Percentiles rank a stretch among this genome's conserved stretches.
These are phyloP conservation scores for Andrena camellia DNA, from an alignment of 2,888 invertebrate genomes.

Conservation along the genomic window DNA sequence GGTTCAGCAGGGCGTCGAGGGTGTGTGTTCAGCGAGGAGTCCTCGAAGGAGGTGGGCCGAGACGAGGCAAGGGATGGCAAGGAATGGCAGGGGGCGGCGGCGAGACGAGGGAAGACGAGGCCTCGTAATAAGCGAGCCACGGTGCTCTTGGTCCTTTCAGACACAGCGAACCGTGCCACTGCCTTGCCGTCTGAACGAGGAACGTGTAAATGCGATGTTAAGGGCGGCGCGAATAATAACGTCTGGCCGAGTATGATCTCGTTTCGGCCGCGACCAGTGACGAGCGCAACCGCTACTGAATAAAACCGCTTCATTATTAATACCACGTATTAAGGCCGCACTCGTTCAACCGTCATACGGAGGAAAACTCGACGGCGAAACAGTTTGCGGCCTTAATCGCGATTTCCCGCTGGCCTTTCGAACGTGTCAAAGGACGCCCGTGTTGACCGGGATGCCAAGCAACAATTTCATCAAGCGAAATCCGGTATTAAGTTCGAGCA, in stretches of 20 bases:
- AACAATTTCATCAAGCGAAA: neutral
- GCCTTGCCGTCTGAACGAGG: conserved; percentile 32
- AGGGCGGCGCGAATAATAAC: conserved; percentile 59
- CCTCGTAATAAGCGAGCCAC: conserved; percentile 56
- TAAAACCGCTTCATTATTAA: conserved; percentile 49
- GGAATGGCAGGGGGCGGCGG: neutral
- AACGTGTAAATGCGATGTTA: conserved; percentile 55
- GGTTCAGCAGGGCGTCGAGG: conserved; percentile 3
- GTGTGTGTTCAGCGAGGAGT: conserved; percentile 11
- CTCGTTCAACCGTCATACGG: neutral
- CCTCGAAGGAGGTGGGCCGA: neutral
- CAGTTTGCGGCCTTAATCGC: neutral
- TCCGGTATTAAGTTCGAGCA: neutral
- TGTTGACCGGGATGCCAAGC: too few species aligned
- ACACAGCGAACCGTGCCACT: conserved; percentile 49
- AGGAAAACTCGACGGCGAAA: neutral
- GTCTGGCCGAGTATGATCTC: conserved; percentile 41
- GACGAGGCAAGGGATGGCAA: neutral
- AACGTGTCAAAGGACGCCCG: neutral
- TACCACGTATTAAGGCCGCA: conserved; percentile 50
- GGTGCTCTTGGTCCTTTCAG: conserved; percentile 51
- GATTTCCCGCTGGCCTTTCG: neutral
- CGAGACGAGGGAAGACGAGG: neutral
- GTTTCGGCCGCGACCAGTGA: conserved; percentile 20
- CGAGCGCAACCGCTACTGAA: conserved; percentile 29